Evolutionary conservation across 2,113 vertebrate species (phyloP).

Genomic region (Peromyscus californicus): DNA sequence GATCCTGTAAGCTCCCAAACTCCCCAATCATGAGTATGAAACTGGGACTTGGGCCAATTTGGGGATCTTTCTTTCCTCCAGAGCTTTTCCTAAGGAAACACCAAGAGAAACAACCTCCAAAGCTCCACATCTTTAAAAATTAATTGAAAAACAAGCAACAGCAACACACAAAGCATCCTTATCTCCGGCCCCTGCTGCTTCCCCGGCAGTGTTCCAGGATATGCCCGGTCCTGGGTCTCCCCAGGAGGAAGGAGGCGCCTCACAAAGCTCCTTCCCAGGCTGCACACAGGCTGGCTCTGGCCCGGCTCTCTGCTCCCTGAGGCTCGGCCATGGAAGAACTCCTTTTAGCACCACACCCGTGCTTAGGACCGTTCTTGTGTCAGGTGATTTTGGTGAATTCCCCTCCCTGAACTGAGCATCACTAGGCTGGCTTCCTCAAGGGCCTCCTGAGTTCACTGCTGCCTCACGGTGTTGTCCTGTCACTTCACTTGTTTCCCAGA

Average conservation of each 20-base stretch:
- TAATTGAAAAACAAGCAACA: conserved; percentile 45
- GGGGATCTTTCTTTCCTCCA: neutral
- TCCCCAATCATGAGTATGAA: conserved; percentile 35
- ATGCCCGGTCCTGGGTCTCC: neutral
- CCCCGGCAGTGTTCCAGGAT: conserved; percentile 26
- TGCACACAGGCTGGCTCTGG: neutral
- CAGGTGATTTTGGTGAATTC: neutral
- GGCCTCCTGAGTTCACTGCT: neutral
- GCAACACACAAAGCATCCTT: conserved; percentile 34
- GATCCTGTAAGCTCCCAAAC: neutral
- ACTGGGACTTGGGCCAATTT: conserved; percentile 34
- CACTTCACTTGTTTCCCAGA: neutral
- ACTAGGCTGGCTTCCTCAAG: neutral
- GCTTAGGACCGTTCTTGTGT: neutral
- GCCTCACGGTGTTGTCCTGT: neutral
- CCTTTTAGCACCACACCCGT: neutral
- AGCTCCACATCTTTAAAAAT: neutral
- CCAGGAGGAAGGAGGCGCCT: conserved; percentile 18
- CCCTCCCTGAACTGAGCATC: neutral
- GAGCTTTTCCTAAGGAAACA: neutral
- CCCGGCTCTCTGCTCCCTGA: neutral
- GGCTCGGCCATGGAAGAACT: neutral
- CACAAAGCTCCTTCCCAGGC: neutral
- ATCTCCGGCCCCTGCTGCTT: conserved; percentile 1
- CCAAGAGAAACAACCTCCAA: neutral